These are phyloP conservation scores for Drosophila albomicans DNA, from an alignment of 1,140 invertebrate genomes.

Conservation along the genomic window DNA sequence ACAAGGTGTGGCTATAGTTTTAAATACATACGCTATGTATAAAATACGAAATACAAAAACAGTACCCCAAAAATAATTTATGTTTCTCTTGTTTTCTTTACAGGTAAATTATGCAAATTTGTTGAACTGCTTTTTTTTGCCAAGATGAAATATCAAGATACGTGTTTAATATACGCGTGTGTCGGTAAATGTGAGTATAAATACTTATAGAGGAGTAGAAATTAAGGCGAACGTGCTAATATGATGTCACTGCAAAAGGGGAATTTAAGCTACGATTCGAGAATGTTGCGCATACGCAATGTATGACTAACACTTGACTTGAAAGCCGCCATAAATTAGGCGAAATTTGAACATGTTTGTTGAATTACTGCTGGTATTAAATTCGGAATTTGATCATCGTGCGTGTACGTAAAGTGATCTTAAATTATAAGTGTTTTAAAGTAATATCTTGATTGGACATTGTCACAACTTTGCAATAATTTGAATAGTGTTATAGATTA, in stretches of 20 bases:
- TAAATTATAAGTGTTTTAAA: neutral
- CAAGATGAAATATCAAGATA: conserved; percentile 59
- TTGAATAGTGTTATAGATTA: neutral
- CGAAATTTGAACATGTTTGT: neutral
- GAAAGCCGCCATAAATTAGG: neutral
- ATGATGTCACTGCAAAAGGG: conserved; percentile 23
- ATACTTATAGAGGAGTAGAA: conserved; percentile 21
- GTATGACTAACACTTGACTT: conserved; percentile 8
- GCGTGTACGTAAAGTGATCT: too few species aligned
- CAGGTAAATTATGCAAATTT: conserved; percentile 77
- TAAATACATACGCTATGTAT: conserved; percentile 23
- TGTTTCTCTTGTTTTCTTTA: conserved; percentile 57
- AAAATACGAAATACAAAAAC: conserved; percentile 39
- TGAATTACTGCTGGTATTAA: neutral
- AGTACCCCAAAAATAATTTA: conserved; percentile 58
- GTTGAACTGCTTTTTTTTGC: conserved; percentile 50
- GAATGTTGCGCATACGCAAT: conserved; percentile 19
- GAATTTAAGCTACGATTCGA: neutral
- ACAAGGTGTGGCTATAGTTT: conserved; percentile 66
- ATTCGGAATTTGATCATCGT: neutral
- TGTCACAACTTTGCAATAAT: neutral
- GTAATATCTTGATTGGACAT: neutral
- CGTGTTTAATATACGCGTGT: conserved; percentile 17
- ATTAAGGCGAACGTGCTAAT: conserved; percentile 43
- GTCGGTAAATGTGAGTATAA: conserved; percentile 27